Conservation (phyloP, 2,113 vertebrate genomes). For the Gobio gobio region DNA sequence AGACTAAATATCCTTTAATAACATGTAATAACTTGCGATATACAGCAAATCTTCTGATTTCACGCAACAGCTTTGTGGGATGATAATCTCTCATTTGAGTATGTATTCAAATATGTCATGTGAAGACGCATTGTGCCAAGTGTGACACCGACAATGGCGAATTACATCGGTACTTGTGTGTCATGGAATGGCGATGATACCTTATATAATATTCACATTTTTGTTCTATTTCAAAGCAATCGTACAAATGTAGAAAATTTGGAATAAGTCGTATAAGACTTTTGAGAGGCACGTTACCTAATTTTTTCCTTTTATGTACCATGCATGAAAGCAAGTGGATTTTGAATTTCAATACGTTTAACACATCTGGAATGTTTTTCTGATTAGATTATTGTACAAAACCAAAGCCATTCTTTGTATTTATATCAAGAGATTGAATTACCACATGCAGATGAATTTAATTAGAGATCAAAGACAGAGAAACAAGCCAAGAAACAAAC, state of each 20-base stretch:
- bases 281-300: background rate
- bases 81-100: background rate
- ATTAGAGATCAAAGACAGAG: conserved; percentile 1
- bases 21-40: background rate
- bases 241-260: background rate
- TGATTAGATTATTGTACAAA: conserved; percentile 1
- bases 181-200: background rate
- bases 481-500: conserved; percentile 13
- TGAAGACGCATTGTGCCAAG: background rate
- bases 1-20: no score
- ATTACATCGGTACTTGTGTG: background rate
- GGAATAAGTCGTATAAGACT: background rate
- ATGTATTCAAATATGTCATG: background rate
- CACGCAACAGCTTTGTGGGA: background rate
- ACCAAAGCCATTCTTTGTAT: background rate
- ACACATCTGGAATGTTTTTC: background rate
- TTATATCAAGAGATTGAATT: conserved; percentile 1
- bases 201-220: background rate
- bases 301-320: background rate
- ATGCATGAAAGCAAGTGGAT: background rate
- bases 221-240: background rate
- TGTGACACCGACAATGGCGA: background rate
- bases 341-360: background rate
- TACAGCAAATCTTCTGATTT: background rate
- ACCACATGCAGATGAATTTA: conserved; percentile 8